Evolutionary conservation across 2,888 invertebrate genomes (phyloP), one percentile per base, ranked within the genome.

Genomic region (Acrocyrtus sp.): DNA sequence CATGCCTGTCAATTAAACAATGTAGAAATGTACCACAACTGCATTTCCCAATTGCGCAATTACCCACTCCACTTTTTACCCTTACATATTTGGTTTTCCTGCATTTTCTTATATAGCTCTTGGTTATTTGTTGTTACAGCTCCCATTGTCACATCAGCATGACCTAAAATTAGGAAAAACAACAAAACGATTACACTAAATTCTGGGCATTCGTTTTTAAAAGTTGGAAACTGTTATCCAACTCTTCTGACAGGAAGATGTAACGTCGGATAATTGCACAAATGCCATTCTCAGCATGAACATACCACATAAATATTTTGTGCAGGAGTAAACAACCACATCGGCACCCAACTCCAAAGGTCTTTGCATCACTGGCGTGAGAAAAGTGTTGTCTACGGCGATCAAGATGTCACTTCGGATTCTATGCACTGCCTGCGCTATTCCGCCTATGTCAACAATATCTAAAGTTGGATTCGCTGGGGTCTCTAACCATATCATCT

Each of bases 1-100:
- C 87, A 93, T 89, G 3, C 95, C 94, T 92, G 85, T 69, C n/a
- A n/a, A n/a, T n/a, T n/a, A n/a, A n/a, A n/a, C 83, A 86, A 48
- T 19, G 21, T 26, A 39, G 6, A 50, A 15, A n/a, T n/a, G n/a
- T n/a, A n/a, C n/a, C n/a, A n/a, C n/a, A n/a, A n/a, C n/a, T n/a
- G n/a, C n/a, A n/a, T n/a, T n/a, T n/a, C n/a, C n/a, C n/a, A n/a
- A n/a, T n/a, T n/a, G n/a, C n/a, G n/a, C n/a, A n/a, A n/a, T n/a
- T n/a, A n/a, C n/a, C n/a, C n/a, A n/a, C n/a, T n/a, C n/a, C n/a
- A n/a, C n/a, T n/a, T n/a, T n/a, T n/a, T n/a, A n/a, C n/a, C n/a
- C 82, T 83, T 82, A 85, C 86, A 84, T 80, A 86, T 85, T 80
- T 87, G 87, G 58, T 86, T 83, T 82, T 86, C 87, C 66, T 84